A percentile compares a stretch with the other conserved stretches of the same genome.
These are phyloP conservation scores for Heliconius hermathena DNA, from an alignment of 1,140 invertebrate species.

Conservation along the genomic window DNA sequence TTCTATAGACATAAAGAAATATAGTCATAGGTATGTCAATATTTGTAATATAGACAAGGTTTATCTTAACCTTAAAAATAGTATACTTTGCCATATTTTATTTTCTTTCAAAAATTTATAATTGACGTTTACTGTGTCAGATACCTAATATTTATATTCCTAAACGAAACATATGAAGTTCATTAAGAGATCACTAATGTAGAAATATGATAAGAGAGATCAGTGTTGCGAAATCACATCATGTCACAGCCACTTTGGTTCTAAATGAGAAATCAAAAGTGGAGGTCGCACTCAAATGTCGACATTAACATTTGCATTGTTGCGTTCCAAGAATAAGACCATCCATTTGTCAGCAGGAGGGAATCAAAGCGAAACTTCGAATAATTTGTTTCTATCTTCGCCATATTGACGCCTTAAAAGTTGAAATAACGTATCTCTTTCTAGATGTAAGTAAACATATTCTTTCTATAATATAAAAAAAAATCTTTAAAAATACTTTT, in stretches of 20 bases:
- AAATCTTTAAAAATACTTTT: too few species aligned
- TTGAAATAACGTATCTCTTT: not conserved
- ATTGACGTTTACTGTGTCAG: not conserved
- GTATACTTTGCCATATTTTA: not conserved
- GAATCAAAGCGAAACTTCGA: slow-evolving; percentile 8
- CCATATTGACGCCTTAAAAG: not conserved
- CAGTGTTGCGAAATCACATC: slow-evolving; percentile 41
- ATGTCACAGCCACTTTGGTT: slow-evolving; percentile 49
- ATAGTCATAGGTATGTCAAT: not conserved
- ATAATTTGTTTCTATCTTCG: slow-evolving; percentile 5
- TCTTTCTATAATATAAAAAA: not conserved
- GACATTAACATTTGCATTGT: slow-evolving; percentile 67
- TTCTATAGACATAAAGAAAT: not conserved
- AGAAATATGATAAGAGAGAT: slow-evolving; percentile 22
- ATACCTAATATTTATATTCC: not conserved
- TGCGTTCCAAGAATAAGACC: slow-evolving; percentile 49
- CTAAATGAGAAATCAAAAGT: slow-evolving; percentile 60
- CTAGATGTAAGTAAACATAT: not conserved
- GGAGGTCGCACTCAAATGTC: slow-evolving; percentile 63
- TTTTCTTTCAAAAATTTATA: not conserved
- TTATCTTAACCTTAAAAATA: too few species aligned
- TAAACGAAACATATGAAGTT: not conserved
- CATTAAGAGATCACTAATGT: not conserved
- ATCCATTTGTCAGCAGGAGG: slow-evolving; percentile 32
- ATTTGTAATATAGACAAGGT: not conserved